Base-by-base conservation (phyloP, 2,113 vertebrate species). In the Pseudopodoces humilis region DNA sequence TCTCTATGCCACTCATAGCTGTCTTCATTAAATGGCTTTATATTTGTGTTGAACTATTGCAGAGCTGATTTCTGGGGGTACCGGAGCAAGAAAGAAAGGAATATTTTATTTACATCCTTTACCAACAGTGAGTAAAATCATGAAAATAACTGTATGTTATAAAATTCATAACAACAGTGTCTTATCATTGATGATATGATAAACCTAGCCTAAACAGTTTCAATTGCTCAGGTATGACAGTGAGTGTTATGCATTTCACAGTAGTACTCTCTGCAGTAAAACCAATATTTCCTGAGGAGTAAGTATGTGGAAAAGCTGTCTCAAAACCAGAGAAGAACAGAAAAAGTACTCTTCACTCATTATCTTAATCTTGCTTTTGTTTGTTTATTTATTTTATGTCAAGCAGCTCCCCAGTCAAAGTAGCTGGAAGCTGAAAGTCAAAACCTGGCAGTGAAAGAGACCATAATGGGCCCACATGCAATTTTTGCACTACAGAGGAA, bases 371-470 rank as follows among this genome's bases (percentile, higher is more conserved):
- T 92, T 90, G 30, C 4, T 21, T 67, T 90, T 94, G 63, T 90
- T 94, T 84, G 19, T 83, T 93, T 84, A 33, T 90, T 92, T 92
- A 35, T 64, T 91, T 91, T 59, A 59, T 52, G 63, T 88, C 52
- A 91, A 83, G 58, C 23, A 88, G 30, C 22, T 63, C 24, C 19
- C 30, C 43, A 83, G 71, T 55, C 79, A 83, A 86, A 92, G 84
- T 67, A 94, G 22, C 90, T 90, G 63, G 75, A 91, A 63, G 84
- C 39, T 94, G 82, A 77, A 86, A 95, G 87, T 70, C 91, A 59
- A 97, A 96, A 92, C 41, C 60, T 88, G 39, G 30, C 67, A 91
- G 33, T 63, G 55, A 80, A 72, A 70, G 25, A 79, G 50, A 56
- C 63, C 17, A 31, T 70, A 88, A 77, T 44, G 30, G 47, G 30